Evolutionary conservation across 2,888 invertebrate species (phyloP).

Genomic region (Apoda limacodes): DNA sequence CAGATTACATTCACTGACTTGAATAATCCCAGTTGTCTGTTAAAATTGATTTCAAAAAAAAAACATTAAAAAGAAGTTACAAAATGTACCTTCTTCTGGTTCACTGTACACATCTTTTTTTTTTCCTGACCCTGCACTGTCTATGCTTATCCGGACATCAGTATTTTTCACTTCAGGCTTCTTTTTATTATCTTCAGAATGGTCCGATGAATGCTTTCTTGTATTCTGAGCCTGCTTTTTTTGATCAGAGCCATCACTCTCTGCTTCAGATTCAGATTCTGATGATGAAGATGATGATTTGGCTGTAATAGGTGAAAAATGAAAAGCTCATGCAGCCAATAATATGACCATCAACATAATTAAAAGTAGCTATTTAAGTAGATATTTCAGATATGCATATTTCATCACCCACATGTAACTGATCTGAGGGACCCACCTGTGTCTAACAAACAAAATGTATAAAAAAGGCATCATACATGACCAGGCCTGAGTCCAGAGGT

Average conservation of each 20-base stretch:
- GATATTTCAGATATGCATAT: no score
- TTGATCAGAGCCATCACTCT: conserved; percentile 43
- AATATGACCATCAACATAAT: no score
- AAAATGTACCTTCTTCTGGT: conserved; percentile 80
- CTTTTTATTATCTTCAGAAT: conserved; percentile 41
- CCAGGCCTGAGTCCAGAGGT: no score
- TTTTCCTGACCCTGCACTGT: conserved; percentile 39
- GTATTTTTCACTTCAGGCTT: conserved; percentile 48
- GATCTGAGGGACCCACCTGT: no score
- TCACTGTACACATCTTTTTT: conserved; percentile 76
- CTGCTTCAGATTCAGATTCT: conserved; percentile 58
- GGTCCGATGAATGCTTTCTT: conserved; percentile 44
- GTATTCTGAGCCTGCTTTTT: conserved; percentile 47
- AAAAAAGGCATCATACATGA: no score
- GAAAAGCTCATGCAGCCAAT: no score
- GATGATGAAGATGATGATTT: conserved; percentile 63
- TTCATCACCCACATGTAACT: no score
- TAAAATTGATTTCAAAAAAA: no score
- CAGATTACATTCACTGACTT: no score
- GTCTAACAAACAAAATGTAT: no score
- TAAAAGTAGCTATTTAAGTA: no score
- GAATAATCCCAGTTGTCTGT: background rate
- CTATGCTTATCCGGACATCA: conserved; percentile 50
- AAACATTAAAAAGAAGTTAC: no score
- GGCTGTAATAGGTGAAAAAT: conserved; percentile 30